phyloP scores from a whole-genome alignment of 1,140 invertebrate genomes.

The Drosophila gunungcola region DNA sequence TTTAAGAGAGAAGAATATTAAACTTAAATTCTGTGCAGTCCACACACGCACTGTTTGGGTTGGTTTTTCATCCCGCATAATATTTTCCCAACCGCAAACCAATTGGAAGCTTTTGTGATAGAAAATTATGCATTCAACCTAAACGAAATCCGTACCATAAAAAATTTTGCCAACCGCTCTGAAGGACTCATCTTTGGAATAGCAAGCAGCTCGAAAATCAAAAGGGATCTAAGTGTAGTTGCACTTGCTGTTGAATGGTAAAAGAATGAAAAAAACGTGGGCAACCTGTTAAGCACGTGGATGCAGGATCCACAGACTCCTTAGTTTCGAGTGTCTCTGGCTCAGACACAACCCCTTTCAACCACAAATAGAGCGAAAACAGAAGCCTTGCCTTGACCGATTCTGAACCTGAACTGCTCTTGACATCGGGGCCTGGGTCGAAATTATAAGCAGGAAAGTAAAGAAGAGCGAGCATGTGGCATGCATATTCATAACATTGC shows the following conservation, averaged over 20 bases:
- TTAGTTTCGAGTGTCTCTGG: constrained; percentile 23
- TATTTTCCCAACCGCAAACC: constrained; percentile 27
- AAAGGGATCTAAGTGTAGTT: constrained; percentile 17
- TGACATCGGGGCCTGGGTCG: constrained; percentile 52
- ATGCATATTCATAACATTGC: constrained; percentile 74
- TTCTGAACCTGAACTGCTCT: constrained; percentile 60
- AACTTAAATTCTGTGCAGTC: constrained; percentile 8
- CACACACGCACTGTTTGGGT: constrained; percentile 2
- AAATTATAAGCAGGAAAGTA: constrained; percentile 24
- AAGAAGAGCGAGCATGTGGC: constrained; percentile 33
- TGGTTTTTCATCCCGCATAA: constrained; percentile 22
- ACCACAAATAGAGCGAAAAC: constrained; percentile 44
- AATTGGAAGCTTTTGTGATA: constrained; percentile 29
- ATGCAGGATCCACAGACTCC: constrained; percentile 13
- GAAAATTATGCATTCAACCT: constrained; percentile 51
- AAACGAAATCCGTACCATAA: constrained; percentile 6
- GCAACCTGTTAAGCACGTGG: constrained; percentile 59
- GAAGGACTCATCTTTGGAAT: constrained; percentile 16
- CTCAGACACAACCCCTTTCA: constrained; percentile 37
- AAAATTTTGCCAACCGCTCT: constrained; percentile 8
- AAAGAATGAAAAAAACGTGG: constrained; percentile 21
- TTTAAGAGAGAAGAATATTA: background rate
- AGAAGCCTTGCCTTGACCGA: constrained; percentile 55
- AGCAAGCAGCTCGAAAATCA: constrained; percentile 31
- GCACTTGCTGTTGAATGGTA: constrained; percentile 11